Evolutionary conservation across 2,888 invertebrate species (phyloP).

Genomic region (Acleris sparsana): DNA sequence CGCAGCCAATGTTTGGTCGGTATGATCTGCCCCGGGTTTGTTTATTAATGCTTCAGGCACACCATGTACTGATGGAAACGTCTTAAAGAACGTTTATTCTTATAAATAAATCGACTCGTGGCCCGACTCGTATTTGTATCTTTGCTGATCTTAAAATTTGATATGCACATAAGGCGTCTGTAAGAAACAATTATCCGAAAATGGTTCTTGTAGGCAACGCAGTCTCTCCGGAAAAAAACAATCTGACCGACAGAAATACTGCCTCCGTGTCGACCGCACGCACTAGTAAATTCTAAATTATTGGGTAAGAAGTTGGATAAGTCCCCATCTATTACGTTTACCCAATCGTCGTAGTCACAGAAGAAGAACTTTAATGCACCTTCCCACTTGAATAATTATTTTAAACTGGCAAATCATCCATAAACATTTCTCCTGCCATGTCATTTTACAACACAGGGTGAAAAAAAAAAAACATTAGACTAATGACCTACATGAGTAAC

Average conservation of each 20-base stretch:
- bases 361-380: conserved; percentile 29
- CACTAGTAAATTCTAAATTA: conserved; percentile 25
- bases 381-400: conserved; percentile 28
- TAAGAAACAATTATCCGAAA: conserved; percentile 6
- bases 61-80: neutral
- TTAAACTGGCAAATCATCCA: conserved; percentile 20
- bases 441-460: conserved; percentile 3
- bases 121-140: conserved; percentile 1
- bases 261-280: conserved; percentile 16
- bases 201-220: too few species aligned
- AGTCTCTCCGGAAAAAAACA: neutral
- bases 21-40: conserved; percentile 49
- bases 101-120: conserved; percentile 7
- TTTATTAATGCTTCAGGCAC: conserved; percentile 22
- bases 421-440: too few species aligned
- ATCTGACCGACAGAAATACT: neutral
- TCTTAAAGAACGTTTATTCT: conserved; percentile 5
- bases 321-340: conserved; percentile 31
- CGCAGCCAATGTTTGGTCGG: conserved; percentile 48
- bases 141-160: conserved; percentile 9
- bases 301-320: conserved; percentile 33
- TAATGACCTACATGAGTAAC: neutral
- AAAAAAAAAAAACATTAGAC: conserved; percentile 1
- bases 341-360: conserved; percentile 23
- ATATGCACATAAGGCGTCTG: neutral